Base-by-base conservation (phyloP, 2,888 invertebrate species). In the Drosophila eohydei region DNA sequence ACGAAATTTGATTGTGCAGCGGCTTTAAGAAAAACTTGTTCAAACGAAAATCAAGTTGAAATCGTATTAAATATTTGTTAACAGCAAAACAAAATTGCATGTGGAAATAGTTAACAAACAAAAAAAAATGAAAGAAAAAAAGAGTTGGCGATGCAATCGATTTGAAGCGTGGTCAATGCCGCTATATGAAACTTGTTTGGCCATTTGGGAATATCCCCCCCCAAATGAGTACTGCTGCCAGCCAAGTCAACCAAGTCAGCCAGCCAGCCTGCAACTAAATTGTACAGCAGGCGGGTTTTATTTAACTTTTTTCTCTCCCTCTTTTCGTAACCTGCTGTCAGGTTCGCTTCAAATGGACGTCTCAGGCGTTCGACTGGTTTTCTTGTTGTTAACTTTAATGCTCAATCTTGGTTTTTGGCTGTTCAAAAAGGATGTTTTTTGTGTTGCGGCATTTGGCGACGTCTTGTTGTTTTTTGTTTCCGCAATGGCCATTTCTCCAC, bases 381-480 rank as follows among this genome's bases (percentile, higher is more conserved):
- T 38, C 30, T 11, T 5, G 51, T 14, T 52, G 34, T 56, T 64
- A 50, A 46, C 38, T 44, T 43, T 60, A 50, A 43, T 56, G 76
- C 58, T 63, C 48, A 52, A 80, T 69, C 61, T 66, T 65, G 66
- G 56, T 71, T 86, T 83, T 68, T 86, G 71, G 64, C 48, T 32
- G 48, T 50, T 50, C 32, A 69, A 83, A 88, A 83, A 89, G 89
- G 88, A 87, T 54, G 54, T 40, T n/a, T 28, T 51, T 81, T 78
- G 81, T 81, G 26, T 64, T 50, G 52, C 70, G 81, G 80, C 65
- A 70, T 67, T 76, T 71, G 73, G 69, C 62, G 73, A 75, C 87
- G 84, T 87, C 80, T 84, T 72, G 85, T 74, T 87, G 76, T 82
- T 79, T 89, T 74, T 89, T 74, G 70, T 89, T 84, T 84, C 84